Percentiles rank a stretch among this genome's conserved stretches.
Evolutionary conservation across 2,113 vertebrate species (phyloP).

Genomic region (Podarcis cretensis): DNA sequence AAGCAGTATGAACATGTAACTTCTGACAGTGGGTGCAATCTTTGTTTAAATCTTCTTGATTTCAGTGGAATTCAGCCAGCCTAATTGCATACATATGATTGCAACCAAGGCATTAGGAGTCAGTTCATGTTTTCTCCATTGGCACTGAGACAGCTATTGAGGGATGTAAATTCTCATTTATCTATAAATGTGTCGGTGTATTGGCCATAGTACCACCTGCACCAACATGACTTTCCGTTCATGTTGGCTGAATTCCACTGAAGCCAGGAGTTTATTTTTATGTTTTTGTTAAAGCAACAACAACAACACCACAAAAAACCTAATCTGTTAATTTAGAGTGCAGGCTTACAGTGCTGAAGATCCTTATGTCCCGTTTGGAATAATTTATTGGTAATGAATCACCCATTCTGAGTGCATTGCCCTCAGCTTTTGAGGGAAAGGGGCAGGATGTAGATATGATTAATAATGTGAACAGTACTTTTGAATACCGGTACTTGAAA

Average conservation of each 20-base stretch:
- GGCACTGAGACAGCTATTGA: background rate
- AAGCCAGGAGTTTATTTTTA: no score
- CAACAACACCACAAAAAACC: background rate
- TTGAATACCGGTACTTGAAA: background rate
- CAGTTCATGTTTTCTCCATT: background rate
- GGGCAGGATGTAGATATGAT: background rate
- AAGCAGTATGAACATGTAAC: background rate
- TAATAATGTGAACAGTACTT: background rate
- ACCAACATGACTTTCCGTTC: background rate
- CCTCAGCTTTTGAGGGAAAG: no score
- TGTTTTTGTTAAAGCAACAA: no score
- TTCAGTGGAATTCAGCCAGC: background rate
- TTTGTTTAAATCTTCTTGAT: background rate
- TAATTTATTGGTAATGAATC: background rate
- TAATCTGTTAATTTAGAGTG: background rate
- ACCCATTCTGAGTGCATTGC: background rate
- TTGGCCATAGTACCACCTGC: background rate
- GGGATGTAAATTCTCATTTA: background rate
- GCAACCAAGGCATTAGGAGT: no score
- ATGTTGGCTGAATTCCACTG: no score
- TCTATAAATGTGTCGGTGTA: background rate
- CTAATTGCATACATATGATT: no score
- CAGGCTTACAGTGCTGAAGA: background rate
- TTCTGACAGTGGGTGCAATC: background rate
- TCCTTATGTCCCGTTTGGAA: background rate